These are phyloP conservation scores for Cebus imitator DNA, from an alignment of 2,113 vertebrate species.

Conservation along the genomic window DNA sequence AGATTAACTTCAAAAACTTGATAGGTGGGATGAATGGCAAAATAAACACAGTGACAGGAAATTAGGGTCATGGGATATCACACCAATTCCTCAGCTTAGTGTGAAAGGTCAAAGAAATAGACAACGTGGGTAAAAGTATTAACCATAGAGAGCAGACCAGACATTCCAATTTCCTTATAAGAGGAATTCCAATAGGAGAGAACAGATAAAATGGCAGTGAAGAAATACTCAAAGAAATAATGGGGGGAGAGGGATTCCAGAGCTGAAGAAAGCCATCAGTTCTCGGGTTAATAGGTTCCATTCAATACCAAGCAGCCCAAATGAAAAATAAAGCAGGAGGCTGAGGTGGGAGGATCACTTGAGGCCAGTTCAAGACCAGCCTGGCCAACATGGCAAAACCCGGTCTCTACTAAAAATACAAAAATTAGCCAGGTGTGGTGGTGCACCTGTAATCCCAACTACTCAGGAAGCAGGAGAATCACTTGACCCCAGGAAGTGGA, in stretches of 20 bases:
- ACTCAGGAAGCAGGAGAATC: too few relatives aligned
- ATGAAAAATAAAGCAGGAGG: not conserved
- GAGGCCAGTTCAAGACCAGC: too few relatives aligned
- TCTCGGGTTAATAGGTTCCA: not conserved
- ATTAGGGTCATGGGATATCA: not conserved
- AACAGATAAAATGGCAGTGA: not conserved
- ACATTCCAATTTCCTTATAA: not conserved
- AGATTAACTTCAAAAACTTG: conserved; percentile 13
- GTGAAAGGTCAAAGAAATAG: not conserved
- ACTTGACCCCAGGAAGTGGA: too few relatives aligned
- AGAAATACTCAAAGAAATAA: not conserved
- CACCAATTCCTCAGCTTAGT: not conserved
- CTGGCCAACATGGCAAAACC: too few relatives aligned
- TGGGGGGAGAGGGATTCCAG: not conserved
- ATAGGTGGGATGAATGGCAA: not conserved
- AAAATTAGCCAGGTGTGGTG: too few relatives aligned
- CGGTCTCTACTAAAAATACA: too few relatives aligned
- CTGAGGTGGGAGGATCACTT: too few relatives aligned
- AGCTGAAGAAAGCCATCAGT: not conserved
- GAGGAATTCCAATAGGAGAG: not conserved
- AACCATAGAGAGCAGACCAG: not conserved
- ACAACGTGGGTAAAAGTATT: not conserved
- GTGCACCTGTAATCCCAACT: too few relatives aligned
- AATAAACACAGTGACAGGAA: not conserved
- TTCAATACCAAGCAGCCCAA: not conserved